phyloP scores from a whole-genome alignment of 2,888 invertebrate genomes.

The Yponomeuta cagnagella region DNA sequence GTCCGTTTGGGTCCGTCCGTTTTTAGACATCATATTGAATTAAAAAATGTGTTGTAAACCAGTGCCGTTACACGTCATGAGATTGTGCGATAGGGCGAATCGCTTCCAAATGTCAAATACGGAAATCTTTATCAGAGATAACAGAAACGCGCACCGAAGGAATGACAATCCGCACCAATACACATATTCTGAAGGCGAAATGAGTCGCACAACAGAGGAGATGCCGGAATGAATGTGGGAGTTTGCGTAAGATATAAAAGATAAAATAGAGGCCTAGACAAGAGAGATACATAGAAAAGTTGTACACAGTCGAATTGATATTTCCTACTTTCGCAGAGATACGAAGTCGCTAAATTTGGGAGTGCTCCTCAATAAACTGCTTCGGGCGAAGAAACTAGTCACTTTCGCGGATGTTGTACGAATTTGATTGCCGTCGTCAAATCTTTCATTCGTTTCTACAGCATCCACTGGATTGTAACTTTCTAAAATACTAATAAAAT shows the following conservation, averaged over 20 bases:
- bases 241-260: not conserved
- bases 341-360: not conserved
- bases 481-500: too few species aligned
- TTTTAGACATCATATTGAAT: constrained; percentile 9
- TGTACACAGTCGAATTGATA: not conserved
- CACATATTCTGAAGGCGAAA: not conserved
- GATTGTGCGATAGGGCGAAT: constrained; percentile 3
- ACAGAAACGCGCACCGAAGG: not conserved
- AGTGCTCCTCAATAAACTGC: not conserved
- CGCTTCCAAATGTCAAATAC: constrained; percentile 4
- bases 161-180: not conserved
- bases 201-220: not conserved
- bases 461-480: too few species aligned
- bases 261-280: not conserved
- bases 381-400: not conserved
- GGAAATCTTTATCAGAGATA: not conserved
- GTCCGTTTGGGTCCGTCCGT: too few species aligned
- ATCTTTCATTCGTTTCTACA: not conserved
- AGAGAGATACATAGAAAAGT: not conserved
- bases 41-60: constrained; percentile 13
- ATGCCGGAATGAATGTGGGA: not conserved
- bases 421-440: not conserved
- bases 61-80: constrained; percentile 2
- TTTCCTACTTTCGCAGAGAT: not conserved
- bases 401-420: not conserved